Evolutionary conservation across 2,888 invertebrate genomes (phyloP).

Genomic region (Drosophila putrida): DNA sequence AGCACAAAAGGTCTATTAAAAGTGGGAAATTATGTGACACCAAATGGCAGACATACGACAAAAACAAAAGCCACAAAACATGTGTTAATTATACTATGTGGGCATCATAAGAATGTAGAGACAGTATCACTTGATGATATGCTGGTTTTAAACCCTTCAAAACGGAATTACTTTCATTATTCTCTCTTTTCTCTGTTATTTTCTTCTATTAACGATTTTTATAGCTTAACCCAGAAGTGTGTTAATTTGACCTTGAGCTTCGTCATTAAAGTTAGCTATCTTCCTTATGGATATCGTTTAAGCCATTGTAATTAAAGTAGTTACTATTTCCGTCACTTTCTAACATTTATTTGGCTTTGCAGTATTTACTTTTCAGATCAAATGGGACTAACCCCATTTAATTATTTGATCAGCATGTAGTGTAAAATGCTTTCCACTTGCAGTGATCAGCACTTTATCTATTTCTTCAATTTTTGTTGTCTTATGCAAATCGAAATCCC

Average conservation of each 20-base stretch:
- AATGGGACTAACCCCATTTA: conserved; percentile 5
- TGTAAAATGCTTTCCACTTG: conserved; percentile 40
- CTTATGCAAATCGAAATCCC: conserved; percentile 67
- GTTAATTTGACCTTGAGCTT: conserved; percentile 30
- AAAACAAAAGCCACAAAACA: conserved; percentile 15
- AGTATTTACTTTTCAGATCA: conserved; percentile 2
- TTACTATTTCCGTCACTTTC: conserved; percentile 3
- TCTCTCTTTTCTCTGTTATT: neutral
- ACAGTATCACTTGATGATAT: conserved; percentile 20
- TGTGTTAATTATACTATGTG: conserved; percentile 44
- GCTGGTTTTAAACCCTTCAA: conserved; percentile 12
- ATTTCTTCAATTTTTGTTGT: conserved; percentile 21
- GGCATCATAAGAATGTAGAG: conserved; percentile 57
- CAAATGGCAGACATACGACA: conserved; percentile 35
- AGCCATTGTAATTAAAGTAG: neutral
- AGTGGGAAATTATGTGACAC: conserved; percentile 65
- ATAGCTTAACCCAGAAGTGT: neutral
- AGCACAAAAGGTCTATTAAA: conserved; percentile 55
- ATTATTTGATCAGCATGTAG: conserved; percentile 17
- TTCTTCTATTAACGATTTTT: neutral
- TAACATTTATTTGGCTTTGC: neutral
- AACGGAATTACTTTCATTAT: neutral
- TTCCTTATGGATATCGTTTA: neutral
- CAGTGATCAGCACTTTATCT: conserved; percentile 18
- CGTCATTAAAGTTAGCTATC: neutral